Conservation (phyloP, 2,113 vertebrate genomes). For the Sigmodon hispidus region DNA sequence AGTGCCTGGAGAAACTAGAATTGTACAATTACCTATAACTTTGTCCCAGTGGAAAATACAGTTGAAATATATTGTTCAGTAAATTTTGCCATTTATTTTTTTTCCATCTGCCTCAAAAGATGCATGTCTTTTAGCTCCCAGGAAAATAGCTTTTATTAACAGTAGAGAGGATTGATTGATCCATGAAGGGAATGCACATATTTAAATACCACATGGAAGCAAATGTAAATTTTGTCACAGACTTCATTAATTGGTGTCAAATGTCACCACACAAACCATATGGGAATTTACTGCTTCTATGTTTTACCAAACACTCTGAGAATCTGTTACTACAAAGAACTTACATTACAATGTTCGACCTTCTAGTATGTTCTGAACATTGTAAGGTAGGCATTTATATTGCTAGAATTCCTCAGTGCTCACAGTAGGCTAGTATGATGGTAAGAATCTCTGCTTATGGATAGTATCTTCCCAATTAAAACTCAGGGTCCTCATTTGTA, state of each 20-base stretch:
- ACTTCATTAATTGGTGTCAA: slow-evolving; percentile 61
- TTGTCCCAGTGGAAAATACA: slow-evolving; percentile 58
- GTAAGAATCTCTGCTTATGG: background rate
- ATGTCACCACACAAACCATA: slow-evolving; percentile 34
- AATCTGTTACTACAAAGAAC: background rate
- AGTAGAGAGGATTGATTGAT: slow-evolving; percentile 57
- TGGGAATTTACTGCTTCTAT: slow-evolving; percentile 40
- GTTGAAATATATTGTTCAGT: slow-evolving; percentile 61
- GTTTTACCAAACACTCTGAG: background rate
- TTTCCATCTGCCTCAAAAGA: slow-evolving; percentile 61
- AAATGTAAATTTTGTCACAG: slow-evolving; percentile 16
- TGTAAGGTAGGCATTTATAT: background rate
- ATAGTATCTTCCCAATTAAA: background rate
- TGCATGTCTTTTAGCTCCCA: slow-evolving; percentile 9
- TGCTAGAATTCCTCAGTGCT: background rate
- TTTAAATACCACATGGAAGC: slow-evolving; percentile 59
- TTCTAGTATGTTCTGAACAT: background rate
- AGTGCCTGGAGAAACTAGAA: slow-evolving; percentile 57
- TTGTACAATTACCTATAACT: slow-evolving; percentile 63
- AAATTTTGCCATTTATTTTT: slow-evolving; percentile 52
- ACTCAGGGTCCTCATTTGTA: background rate
- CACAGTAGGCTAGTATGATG: background rate
- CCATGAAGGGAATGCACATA: slow-evolving; percentile 31
- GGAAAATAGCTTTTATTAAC: slow-evolving; percentile 27
- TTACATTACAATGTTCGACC: background rate